phyloP scores from a whole-genome alignment of 2,888 invertebrate genomes.

The Rhabditoides inermis region DNA sequence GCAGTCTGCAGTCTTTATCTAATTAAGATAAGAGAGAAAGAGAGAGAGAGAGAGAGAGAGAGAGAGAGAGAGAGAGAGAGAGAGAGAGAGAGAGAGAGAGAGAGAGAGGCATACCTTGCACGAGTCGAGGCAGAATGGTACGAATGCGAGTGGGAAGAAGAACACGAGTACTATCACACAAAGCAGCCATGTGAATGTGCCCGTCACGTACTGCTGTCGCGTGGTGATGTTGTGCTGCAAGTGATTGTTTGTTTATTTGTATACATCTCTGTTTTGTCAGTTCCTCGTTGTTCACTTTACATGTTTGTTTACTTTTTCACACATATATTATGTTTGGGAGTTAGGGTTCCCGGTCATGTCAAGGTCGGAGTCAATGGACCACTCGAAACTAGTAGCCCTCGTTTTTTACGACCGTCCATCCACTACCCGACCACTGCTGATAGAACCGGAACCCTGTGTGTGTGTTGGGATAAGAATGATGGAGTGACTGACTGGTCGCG shows the following conservation, averaged over 20 bases:
- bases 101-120: slow-evolving; percentile 21
- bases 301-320: background rate
- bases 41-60: too few relatives aligned
- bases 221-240: slow-evolving; percentile 33
- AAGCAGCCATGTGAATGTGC: slow-evolving; percentile 33
- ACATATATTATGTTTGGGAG: background rate
- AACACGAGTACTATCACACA: slow-evolving; percentile 27
- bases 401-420: background rate
- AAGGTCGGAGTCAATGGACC: too few relatives aligned
- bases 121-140: slow-evolving; percentile 36
- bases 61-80: too few relatives aligned
- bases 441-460: too few relatives aligned
- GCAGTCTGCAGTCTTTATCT: too few relatives aligned
- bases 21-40: too few relatives aligned
- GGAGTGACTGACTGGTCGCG: too few relatives aligned
- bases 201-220: slow-evolving; percentile 28
- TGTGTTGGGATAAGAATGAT: too few relatives aligned
- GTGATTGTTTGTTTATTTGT: background rate
- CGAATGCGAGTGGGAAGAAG: slow-evolving; percentile 38
- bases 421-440: too few relatives aligned
- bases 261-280: background rate
- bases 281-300: background rate
- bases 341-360: background rate
- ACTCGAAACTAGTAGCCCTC: too few relatives aligned
- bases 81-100: too few relatives aligned